Percentiles rank a stretch among this genome's conserved stretches.
These are phyloP conservation scores for Conger conger DNA, from an alignment of 2,113 vertebrate species.

Conservation along the genomic window DNA sequence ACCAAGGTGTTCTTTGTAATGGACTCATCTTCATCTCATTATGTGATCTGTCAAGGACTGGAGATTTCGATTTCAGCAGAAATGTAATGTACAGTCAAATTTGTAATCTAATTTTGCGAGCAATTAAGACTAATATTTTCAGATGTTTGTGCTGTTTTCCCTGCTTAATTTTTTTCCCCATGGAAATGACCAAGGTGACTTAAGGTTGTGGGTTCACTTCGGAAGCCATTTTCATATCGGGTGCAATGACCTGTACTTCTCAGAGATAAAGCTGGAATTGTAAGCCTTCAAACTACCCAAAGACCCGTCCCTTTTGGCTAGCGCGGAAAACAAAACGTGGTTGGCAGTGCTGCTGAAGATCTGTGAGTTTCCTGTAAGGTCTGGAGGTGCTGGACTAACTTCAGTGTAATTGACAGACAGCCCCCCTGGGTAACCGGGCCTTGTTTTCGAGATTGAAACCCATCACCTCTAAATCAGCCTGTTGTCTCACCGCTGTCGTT, in stretches of 20 bases:
- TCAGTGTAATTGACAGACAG: neutral
- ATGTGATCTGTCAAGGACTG: too few relatives aligned
- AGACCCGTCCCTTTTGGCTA: neutral
- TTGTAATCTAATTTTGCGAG: too few relatives aligned
- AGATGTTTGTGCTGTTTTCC: neutral
- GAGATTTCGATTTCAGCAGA: too few relatives aligned
- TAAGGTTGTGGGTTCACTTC: neutral
- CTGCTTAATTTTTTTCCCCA: neutral
- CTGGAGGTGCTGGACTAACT: neutral
- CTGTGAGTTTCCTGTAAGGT: neutral
- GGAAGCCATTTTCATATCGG: neutral
- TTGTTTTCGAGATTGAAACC: constrained; percentile 23
- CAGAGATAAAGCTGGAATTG: neutral
- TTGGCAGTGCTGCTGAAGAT: neutral
- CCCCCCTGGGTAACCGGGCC: neutral
- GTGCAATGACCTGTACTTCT: neutral
- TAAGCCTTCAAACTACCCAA: neutral
- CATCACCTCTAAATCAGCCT: constrained; percentile 17
- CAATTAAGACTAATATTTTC: neutral
- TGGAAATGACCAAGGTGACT: neutral
- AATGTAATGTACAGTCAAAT: too few relatives aligned
- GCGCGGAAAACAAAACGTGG: neutral
- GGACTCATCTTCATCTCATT: too few relatives aligned
- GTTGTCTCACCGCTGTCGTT: constrained; percentile 13
- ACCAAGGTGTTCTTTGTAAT: too few relatives aligned